phyloP scores from a whole-genome alignment of 2,113 vertebrate species.

The Dromas ardeola region DNA sequence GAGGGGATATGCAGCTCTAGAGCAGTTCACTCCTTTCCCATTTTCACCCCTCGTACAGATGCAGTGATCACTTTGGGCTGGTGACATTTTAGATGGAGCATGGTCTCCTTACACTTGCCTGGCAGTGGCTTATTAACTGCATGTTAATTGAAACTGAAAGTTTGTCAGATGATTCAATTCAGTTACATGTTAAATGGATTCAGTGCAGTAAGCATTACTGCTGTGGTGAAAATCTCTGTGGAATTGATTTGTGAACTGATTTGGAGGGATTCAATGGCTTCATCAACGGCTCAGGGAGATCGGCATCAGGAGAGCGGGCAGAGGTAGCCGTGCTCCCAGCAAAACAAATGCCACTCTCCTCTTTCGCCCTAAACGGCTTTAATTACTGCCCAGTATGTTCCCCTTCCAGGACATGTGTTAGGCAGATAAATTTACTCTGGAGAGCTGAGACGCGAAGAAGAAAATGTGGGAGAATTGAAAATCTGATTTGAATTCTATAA shows the following conservation, averaged over 20 bases:
- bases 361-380: background rate
- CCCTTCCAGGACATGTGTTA: background rate
- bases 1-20: conserved; percentile 5
- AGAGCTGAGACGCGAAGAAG: background rate
- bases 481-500: background rate
- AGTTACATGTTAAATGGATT: conserved; percentile 4
- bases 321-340: background rate
- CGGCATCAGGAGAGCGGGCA: background rate
- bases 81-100: background rate
- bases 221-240: background rate
- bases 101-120: background rate
- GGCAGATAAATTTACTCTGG: background rate
- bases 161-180: conserved; percentile 34
- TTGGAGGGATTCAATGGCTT: conserved; percentile 1
- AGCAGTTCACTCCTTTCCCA: background rate
- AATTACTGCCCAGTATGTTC: conserved; percentile 11
- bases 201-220: background rate
- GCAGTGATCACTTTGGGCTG: background rate
- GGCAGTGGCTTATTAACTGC: background rate
- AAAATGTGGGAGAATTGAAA: background rate
- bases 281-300: background rate
- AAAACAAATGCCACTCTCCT: background rate
- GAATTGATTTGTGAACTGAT: conserved; percentile 35
- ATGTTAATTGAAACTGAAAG: conserved; percentile 12
- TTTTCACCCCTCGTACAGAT: background rate